Base-by-base conservation (phyloP, 2,888 invertebrate species). In the Orthonychiurus folsomi region DNA sequence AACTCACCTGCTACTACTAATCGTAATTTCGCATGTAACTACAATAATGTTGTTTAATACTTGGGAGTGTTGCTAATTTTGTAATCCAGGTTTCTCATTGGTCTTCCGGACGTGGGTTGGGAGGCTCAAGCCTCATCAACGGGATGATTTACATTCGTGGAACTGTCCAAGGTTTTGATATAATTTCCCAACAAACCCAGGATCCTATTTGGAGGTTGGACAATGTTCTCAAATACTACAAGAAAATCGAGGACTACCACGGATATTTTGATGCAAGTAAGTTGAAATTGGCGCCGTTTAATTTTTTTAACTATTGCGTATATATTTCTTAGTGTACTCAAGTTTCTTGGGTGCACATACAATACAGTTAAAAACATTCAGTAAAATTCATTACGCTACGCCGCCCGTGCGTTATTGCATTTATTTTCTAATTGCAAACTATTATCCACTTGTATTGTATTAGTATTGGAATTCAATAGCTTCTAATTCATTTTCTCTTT, bases 71-170 rank as follows among this genome's bases (percentile, higher is more conserved):
- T n/a, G 37, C 37, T 9, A 37, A 37, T 37, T 37, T 37, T 15
- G 15, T 37, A 37, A 37, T 9, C 37, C 15, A 37, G 37, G 15
- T 37, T 37, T 37, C 37, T 15, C 37, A 37, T 37, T 37, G 37
- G 37, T 5, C 5, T 15, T 5, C 37, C 15, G 37, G 37, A 37
- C 5, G 37, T 9, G 37, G 9, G 9, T 37, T 37, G 3, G 63
- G 63, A 2, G 63, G 63, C 5, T 57, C 58, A 1, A 60, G 63
- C 56, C 50, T 65, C 1, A 65, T 69, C n/a, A 66, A 69, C 47
- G 69, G 66, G 18, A 67, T 69, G 67, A 68, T 69, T 54, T 69
- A 68, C 61, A 66, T 69, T 54, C 60, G 69, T 57, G 69, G 69
- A 28, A 66, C 61, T 59, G 70, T 70, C 5, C 66, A 66, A 63